Conservation (phyloP, 2,888 invertebrate genomes). For the Hypolimnas misippus region DNA sequence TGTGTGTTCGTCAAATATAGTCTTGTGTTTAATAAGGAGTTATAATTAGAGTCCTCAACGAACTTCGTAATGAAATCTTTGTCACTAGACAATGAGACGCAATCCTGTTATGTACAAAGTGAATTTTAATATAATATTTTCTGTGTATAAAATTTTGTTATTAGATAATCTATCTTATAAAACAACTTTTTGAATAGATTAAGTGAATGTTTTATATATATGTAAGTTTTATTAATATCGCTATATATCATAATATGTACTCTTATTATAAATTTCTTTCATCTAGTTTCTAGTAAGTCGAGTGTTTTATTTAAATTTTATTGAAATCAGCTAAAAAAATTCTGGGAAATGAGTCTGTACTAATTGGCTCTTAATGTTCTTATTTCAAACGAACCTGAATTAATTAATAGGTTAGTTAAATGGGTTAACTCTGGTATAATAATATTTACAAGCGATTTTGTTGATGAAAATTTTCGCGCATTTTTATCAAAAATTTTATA, state of each 20-base stretch:
- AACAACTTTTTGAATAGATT: not conserved
- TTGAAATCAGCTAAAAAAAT: too few species aligned
- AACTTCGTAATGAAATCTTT: constrained; percentile 12
- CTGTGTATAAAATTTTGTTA: not conserved
- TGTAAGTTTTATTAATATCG: too few species aligned
- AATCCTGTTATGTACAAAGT: not conserved
- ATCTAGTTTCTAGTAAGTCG: too few species aligned
- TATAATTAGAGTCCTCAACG: not conserved
- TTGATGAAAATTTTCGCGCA: too few species aligned
- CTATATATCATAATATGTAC: too few species aligned
- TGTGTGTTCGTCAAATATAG: constrained; percentile 10
- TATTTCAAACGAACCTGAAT: too few species aligned
- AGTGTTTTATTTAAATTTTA: too few species aligned
- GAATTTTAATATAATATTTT: not conserved
- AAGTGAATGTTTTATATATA: too few species aligned
- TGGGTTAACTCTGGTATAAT: too few species aligned
- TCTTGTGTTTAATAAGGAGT: constrained; percentile 3
- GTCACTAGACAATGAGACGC: not conserved
- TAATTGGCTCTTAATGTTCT: not conserved
- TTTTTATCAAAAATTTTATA: constrained; percentile 19
- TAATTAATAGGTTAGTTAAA: too few species aligned
- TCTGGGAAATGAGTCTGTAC: not conserved
- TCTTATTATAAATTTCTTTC: too few species aligned
- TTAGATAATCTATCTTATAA: not conserved
- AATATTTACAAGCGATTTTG: too few species aligned